Base-by-base conservation (phyloP, 2,888 invertebrate species). In the Philopedon plagiatum region DNA sequence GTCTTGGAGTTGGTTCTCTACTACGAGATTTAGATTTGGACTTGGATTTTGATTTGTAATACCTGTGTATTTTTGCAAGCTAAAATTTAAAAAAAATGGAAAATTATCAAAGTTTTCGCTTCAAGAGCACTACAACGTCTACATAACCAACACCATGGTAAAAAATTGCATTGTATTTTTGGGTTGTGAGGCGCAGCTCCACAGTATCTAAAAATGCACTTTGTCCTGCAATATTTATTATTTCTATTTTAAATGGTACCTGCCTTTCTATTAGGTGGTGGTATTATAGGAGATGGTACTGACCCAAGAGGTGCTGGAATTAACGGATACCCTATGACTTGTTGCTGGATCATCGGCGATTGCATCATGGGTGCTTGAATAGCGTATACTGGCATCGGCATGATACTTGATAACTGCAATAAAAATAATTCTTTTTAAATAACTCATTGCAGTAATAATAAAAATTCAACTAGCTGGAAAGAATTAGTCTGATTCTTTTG, bases 281-380 rank as follows among this genome's bases (percentile, higher is more conserved):
- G 82, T 62, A 84, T 83, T 39, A 83, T 78, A 26, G 85, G 85
- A 8, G 85, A 83, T 23, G 85, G 83, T 64, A 85, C 79, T 9
- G 82, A 76, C 15, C 83, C 84, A 46, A 85, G 64, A 11, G 85
- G 85, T 0, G 85, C 85, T 56, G 85, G 84, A 39, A 85, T 84
- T 51, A 85, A 67, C 2, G 85, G 85, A 44, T 83, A 82, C 0
- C 81, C 76, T 15, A 81, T 58, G 4, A 80, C 65, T 56, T 79
- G 80, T n/a, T 78, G 78, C 63, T 78, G 78, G 9, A 76, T 76
- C 37, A 81, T 75, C n/a, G 82, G 80, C 37, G 79, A 80, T n/a
- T 82, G 78, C n/a, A 76, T 76, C 37, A 81, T 75, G n/a, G 82
- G 80, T 39, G 79, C 80, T n/a, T 82, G 82, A 26, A 82, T 54